phyloP scores from a whole-genome alignment of 1,140 invertebrate genomes.

The Aplysia californica region DNA sequence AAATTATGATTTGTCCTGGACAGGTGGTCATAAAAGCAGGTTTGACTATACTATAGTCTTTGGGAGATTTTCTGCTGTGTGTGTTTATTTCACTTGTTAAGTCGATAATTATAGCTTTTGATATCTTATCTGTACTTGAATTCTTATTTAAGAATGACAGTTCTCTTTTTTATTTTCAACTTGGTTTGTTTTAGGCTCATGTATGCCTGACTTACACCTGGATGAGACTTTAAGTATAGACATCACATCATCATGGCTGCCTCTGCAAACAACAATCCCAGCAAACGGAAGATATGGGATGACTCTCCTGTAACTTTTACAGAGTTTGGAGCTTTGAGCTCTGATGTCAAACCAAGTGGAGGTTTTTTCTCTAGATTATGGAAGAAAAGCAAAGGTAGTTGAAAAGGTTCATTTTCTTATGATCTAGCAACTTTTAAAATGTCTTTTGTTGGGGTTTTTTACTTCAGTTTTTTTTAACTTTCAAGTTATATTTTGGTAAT shows the following conservation, averaged over 20 bases:
- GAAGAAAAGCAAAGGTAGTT: conserved; percentile 60
- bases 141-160: neutral
- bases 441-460: neutral
- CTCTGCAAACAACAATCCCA: neutral
- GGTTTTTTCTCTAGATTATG: conserved; percentile 67
- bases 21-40: too few relatives aligned
- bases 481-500: neutral
- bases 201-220: neutral
- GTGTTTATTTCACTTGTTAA: neutral
- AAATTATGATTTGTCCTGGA: too few relatives aligned
- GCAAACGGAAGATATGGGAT: conserved; percentile 46
- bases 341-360: conserved; percentile 70
- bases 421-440: neutral
- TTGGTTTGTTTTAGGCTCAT: neutral
- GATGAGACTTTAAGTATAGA: neutral
- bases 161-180: too few relatives aligned
- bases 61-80: too few relatives aligned
- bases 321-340: conserved; percentile 80
- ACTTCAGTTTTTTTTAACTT: neutral
- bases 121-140: neutral
- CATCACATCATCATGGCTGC: neutral
- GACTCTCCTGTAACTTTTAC: conserved; percentile 79
- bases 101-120: neutral
- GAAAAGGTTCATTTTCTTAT: neutral
- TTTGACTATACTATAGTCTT: too few relatives aligned